Evolutionary conservation across 2,888 invertebrate species (phyloP).

Genomic region (Dilophus febrilis): DNA sequence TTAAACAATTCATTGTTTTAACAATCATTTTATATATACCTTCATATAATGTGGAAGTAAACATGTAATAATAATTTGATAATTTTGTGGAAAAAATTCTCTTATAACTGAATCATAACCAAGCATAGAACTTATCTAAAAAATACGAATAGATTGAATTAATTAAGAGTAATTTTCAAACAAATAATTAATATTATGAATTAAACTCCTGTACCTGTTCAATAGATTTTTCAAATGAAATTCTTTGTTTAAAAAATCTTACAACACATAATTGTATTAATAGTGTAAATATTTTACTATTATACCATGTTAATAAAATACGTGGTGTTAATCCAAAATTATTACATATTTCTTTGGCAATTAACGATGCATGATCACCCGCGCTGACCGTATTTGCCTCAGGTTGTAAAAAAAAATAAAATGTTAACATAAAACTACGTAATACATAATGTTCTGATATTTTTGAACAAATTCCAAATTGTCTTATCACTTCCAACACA

Average conservation of each 20-base stretch:
- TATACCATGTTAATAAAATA: conserved; percentile 27
- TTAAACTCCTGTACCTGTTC: conserved; percentile 15
- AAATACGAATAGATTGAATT: background rate
- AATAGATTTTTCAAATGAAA: conserved; percentile 20
- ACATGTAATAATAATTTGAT: conserved; percentile 48
- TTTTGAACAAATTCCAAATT: conserved; percentile 11
- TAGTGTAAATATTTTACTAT: conserved; percentile 21
- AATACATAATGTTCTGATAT: conserved; percentile 18
- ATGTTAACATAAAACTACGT: conserved; percentile 24
- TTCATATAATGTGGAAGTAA: conserved; percentile 41
- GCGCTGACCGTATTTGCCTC: conserved; percentile 19
- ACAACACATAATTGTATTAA: conserved; percentile 20
- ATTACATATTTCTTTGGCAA: conserved; percentile 23
- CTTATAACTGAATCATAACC: conserved; percentile 45
- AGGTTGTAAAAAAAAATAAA: conserved; percentile 21
- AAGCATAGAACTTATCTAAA: conserved; percentile 37
- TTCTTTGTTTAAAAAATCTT: conserved; percentile 20
- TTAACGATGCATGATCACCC: conserved; percentile 21
- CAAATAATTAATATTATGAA: conserved; percentile 1
- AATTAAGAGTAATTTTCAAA: background rate
- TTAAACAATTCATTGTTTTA: background rate
- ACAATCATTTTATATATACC: conserved; percentile 20
- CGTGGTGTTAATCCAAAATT: conserved; percentile 20
- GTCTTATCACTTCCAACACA: conserved; percentile 11
- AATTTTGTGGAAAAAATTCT: conserved; percentile 52